Base-by-base conservation (phyloP, 2,113 vertebrate genomes). In the Deroptyus accipitrinus region DNA sequence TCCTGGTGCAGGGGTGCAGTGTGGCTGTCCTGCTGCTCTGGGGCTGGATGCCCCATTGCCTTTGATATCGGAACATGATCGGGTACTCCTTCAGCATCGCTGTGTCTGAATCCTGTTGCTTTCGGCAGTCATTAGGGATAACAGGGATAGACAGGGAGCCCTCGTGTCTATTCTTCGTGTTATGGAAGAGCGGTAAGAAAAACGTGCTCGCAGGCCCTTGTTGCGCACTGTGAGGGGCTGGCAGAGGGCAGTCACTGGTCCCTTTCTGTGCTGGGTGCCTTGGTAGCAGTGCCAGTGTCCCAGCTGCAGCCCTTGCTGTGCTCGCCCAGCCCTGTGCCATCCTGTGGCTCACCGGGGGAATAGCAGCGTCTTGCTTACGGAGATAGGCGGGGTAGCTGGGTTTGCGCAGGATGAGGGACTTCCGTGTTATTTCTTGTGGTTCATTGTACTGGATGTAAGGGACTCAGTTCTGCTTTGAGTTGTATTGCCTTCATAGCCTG, bases 61-160 rank as follows among this genome's bases (percentile, higher is more conserved):
- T 24, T 61, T 39, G 24, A 2, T n/a, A 17, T 4, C 20, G 4
- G 48, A 49, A 5, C 12, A 1, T 1, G 4, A 20, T 4, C 35
- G 75, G 33, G 52, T n/a, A 1, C 22, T 61, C 15, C 55, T 52
- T 31, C 28, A 9, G 41, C 4, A 12, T 28, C 0, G 1, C 55
- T 25, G n/a, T 3, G 0, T 8, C 49, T 1, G 8, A 39, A 22
- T 41, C 41, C 46, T 19, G 15, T 44, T 55, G 33, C 30, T 59
- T 48, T 61, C 3, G 3, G 17, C 9, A 8, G 22, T 19, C 6
- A 3, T 15, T 27, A 2, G 41, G 62, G 66, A 27, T 48, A 42
- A 31, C 33, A 5, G 61, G 54, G 37, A 14, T 31, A 19, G 25
- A 18, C 17, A 13, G 64, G 30, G 33, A 6, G 39, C 8, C 10